phyloP scores from a whole-genome alignment of 2,888 invertebrate genomes.

The Cremastinae sp. region DNA sequence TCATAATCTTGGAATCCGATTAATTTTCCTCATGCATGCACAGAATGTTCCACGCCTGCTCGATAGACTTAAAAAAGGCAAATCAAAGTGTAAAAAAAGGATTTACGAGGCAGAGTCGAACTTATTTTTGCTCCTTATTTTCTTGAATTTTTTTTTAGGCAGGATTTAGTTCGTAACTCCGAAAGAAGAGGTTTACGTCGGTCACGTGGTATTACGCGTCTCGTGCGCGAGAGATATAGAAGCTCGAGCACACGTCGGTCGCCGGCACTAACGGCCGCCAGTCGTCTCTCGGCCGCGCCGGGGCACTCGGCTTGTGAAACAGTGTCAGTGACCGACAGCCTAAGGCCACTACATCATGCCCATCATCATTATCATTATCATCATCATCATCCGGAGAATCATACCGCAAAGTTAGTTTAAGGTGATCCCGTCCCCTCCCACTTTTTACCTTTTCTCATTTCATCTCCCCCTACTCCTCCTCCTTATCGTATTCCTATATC shows the following conservation, averaged over 20 bases:
- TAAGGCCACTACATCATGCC: conserved; percentile 77
- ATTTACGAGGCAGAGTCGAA: too few relatives aligned
- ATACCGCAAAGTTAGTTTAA: background rate
- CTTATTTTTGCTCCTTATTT: too few relatives aligned
- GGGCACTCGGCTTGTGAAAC: conserved; percentile 71
- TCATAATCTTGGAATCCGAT: too few relatives aligned
- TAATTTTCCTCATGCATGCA: too few relatives aligned
- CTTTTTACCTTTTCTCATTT: too few relatives aligned
- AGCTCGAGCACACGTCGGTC: background rate
- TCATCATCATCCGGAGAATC: conserved; percentile 16
- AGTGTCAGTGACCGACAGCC: conserved; percentile 80
- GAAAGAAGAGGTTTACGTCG: conserved; percentile 4
- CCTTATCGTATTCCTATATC: too few relatives aligned
- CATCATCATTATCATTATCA: conserved; percentile 23
- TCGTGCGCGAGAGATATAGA: conserved; percentile 10
- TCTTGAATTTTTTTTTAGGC: too few relatives aligned
- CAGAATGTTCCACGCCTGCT: too few relatives aligned
- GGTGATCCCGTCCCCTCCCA: background rate
- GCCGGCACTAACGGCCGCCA: conserved; percentile 13
- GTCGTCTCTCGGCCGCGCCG: conserved; percentile 51
- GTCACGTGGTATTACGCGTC: conserved; percentile 34
- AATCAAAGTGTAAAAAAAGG: too few relatives aligned
- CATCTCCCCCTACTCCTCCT: too few relatives aligned
- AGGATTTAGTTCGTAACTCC: too few relatives aligned
- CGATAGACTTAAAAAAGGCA: too few relatives aligned